phyloP scores from a whole-genome alignment of 1,140 invertebrate species.

The Drosophila navojoa region DNA sequence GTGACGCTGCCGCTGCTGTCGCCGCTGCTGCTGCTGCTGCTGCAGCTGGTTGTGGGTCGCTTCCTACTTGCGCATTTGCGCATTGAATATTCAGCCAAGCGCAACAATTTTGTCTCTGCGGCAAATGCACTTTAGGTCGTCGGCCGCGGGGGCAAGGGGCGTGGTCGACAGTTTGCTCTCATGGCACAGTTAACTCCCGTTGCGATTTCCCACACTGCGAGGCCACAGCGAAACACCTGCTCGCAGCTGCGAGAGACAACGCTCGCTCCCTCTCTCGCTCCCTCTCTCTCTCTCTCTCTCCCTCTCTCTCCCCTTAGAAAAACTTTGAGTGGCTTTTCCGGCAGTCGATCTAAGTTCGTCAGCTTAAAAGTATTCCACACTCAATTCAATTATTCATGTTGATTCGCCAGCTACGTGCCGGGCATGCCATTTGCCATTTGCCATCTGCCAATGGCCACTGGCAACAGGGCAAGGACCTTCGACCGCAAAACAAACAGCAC shows the following conservation, averaged over 20 bases:
- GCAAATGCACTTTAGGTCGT: too few species aligned
- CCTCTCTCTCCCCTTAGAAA: neutral
- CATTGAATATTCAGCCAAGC: conserved; percentile 74
- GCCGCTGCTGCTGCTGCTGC: neutral
- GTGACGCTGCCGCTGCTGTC: neutral
- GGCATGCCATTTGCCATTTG: conserved; percentile 40
- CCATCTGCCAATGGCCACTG: conserved; percentile 17
- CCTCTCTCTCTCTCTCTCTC: neutral
- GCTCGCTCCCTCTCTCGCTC: too few species aligned
- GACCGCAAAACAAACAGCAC: conserved; percentile 8
- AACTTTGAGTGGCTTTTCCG: conserved; percentile 14
- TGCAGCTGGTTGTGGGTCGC: conserved; percentile 31
- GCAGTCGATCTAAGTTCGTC: conserved; percentile 12
- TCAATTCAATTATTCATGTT: conserved; percentile 20
- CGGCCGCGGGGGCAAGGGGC: neutral
- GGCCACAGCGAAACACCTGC: conserved; percentile 40
- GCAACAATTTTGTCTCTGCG: conserved; percentile 39
- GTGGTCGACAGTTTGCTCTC: conserved; percentile 21
- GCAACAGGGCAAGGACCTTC: conserved; percentile 51
- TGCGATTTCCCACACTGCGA: conserved; percentile 44
- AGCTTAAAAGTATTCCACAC: conserved; percentile 38
- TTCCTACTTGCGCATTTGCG: conserved; percentile 61
- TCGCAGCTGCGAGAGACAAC: too few species aligned
- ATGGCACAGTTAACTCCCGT: conserved; percentile 50
- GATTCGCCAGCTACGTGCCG: conserved; percentile 18